phyloP scores from a whole-genome alignment of 2,888 invertebrate species.

The Melieria crassipennis region DNA sequence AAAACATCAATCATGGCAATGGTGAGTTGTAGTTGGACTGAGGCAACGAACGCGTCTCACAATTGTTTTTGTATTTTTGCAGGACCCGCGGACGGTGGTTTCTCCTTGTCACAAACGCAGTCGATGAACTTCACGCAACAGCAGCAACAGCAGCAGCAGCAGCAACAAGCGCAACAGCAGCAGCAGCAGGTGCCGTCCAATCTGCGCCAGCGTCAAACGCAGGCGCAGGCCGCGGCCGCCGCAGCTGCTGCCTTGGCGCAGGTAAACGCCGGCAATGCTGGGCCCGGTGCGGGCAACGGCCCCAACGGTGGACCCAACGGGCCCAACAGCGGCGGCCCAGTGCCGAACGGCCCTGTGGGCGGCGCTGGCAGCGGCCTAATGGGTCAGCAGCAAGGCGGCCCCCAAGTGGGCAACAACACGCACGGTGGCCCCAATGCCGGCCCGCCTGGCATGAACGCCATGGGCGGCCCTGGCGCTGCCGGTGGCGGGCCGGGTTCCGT shows the following conservation, averaged over 20 bases:
- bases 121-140: constrained; percentile 87
- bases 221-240: constrained; percentile 61
- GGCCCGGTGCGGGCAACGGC: constrained; percentile 43
- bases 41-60: no score
- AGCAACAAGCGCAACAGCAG: constrained; percentile 67
- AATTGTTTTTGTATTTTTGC: constrained; percentile 1
- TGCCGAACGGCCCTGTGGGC: constrained; percentile 41
- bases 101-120: constrained; percentile 84
- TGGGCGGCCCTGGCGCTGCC: constrained; percentile 36
- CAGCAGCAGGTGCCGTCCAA: constrained; percentile 61
- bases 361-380: constrained; percentile 43
- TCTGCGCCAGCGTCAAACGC: constrained; percentile 62
- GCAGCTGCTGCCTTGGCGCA: constrained; percentile 64
- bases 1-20: constrained; percentile 63
- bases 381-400: constrained; percentile 53
- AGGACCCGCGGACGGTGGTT: constrained; percentile 67
- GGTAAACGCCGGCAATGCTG: constrained; percentile 52
- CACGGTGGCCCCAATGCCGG: constrained; percentile 21
- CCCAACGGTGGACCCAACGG: constrained; percentile 48
- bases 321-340: constrained; percentile 21
- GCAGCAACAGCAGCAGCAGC: constrained; percentile 66
- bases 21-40: constrained; percentile 48
- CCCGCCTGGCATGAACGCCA: constrained; percentile 29
- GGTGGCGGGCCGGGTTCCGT: constrained; percentile 46
- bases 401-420: constrained; percentile 59